Conservation (phyloP, 2,797 vertebrate genomes). For the Euphonia xanthogaster region DNA sequence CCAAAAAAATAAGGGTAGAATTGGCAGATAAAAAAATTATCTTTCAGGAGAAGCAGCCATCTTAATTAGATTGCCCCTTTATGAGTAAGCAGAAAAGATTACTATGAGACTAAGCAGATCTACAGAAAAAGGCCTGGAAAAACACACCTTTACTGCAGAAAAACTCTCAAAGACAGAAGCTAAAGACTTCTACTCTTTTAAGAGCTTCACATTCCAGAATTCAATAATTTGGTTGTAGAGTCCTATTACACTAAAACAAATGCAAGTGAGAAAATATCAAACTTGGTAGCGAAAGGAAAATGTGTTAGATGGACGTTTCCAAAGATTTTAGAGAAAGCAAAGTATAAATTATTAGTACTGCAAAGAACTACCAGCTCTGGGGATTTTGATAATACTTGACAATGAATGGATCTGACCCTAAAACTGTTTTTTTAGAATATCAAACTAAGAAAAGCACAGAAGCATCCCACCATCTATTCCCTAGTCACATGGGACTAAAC, state of each 20-base stretch:
- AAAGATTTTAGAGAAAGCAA: background rate
- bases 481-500: fast-evolving
- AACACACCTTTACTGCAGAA: background rate
- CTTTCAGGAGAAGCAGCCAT: background rate
- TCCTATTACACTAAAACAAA: background rate
- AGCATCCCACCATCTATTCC: background rate
- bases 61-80: constrained; percentile 45
- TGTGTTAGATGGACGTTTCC: background rate
- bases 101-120: constrained; percentile 10
- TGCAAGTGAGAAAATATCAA: background rate
- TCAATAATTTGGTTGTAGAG: background rate
- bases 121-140: background rate
- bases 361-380: background rate
- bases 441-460: background rate
- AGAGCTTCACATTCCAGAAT: background rate
- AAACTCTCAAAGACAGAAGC: background rate
- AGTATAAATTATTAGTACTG: background rate
- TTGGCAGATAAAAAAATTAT: constrained; percentile 18
- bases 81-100: constrained; percentile 56
- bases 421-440: background rate
- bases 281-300: background rate
- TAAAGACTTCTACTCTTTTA: background rate
- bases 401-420: background rate
- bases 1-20: constrained; percentile 7
- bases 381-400: background rate